Base-by-base conservation (phyloP, 2,797 vertebrate genomes). In the Halcyon leucocephala region DNA sequence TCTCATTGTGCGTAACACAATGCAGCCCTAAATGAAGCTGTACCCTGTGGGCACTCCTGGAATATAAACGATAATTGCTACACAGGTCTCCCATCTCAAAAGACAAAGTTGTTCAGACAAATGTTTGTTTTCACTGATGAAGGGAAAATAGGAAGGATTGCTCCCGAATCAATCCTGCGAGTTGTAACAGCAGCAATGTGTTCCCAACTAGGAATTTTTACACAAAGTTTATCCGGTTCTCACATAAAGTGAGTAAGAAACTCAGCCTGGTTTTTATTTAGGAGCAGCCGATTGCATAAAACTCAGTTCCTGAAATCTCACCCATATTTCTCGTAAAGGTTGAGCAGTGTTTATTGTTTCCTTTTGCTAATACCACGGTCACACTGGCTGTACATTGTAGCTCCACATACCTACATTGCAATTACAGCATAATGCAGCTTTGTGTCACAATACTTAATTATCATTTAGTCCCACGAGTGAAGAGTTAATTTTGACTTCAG, bases 121-220 rank as follows among this genome's bases (percentile, higher is more conserved):
- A 20, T 5, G 12, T 28, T 80, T 52, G 31, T 65, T 84, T 65
- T 84, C 41, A 33, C 13, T 35, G 44, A 9, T 33, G 35, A 48
- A 72, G 21, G 48, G 10, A 35, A 9, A 49, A 64, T 6, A 41
- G 57, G 41, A 83, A 74, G 57, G 26, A 29, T 13, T 78, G 49
- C 24, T 88, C 69, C 29, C 48, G 74, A 71, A 86, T 71, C 33
- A 39, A 4, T 22, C 41, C 37, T 57, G 31, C 1, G 3, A 78
- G 37, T 33, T 2, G 0, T 26, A 55, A 64, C 10, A 73, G 29
- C 67, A 82, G 21, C 0, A 0, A 73, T 49, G 16, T 33, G 78
- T 79, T 61, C 18, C 24, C 66, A 84, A 0, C 17, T 44, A 64
- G n/a, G 37, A 69, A 28, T 29, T 57, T 19, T 67, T 33, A 67